A percentile compares a stretch with the other conserved stretches of the same genome.
Evolutionary conservation across 2,797 vertebrate species (phyloP).

Genomic region (Mionectes olivaceus): DNA sequence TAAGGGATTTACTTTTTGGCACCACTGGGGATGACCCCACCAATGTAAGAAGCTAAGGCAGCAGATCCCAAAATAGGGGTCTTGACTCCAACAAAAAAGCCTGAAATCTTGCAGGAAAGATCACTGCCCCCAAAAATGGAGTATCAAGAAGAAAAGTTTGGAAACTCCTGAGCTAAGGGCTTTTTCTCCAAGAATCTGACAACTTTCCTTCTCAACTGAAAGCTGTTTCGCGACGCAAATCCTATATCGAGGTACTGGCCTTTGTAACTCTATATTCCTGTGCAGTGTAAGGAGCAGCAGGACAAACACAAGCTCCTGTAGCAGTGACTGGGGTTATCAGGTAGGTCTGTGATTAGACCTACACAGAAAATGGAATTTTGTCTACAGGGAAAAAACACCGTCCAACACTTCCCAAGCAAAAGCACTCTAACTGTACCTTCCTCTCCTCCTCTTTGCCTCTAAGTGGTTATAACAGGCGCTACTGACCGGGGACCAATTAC

Average conservation of each 20-base stretch:
- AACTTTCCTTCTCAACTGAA: not conserved
- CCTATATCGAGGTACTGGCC: not conserved
- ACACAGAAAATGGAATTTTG: constrained; percentile 39
- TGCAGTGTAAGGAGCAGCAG: not conserved
- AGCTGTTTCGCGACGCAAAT: not conserved
- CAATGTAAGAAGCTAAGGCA: constrained; percentile 1
- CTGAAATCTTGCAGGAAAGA: constrained; percentile 13
- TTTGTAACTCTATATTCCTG: constrained; percentile 12
- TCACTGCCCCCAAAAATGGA: not conserved
- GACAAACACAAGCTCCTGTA: constrained; percentile 19
- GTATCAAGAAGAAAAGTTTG: constrained; percentile 24
- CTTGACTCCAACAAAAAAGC: not conserved
- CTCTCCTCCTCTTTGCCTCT: not conserved
- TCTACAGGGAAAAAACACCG: not conserved
- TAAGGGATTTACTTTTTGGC: not conserved
- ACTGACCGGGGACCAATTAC: not conserved
- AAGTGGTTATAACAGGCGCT: not conserved
- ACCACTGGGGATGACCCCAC: not conserved
- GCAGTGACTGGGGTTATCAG: constrained; percentile 46
- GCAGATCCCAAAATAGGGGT: constrained; percentile 37
- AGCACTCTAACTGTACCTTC: not conserved
- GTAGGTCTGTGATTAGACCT: constrained; percentile 10
- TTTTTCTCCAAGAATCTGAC: not conserved
- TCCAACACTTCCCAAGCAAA: not conserved
- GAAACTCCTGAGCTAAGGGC: constrained; percentile 18